Conservation (phyloP, 2,797 vertebrate genomes). For the Coluber constrictor region DNA sequence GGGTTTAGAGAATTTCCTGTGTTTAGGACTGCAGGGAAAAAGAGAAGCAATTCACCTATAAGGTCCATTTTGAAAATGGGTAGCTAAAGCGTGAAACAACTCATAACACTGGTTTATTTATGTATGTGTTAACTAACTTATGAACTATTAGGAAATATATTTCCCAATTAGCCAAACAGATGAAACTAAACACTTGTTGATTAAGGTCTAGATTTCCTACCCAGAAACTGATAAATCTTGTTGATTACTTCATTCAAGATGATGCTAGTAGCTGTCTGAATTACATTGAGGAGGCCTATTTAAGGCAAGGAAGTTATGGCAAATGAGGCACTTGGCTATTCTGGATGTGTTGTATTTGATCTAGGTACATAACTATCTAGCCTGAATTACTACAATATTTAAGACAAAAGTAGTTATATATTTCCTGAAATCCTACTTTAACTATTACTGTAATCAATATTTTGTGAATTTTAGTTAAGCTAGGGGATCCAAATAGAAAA, state of each 20-base stretch:
- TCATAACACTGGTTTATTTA: background rate
- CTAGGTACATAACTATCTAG: background rate
- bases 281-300: background rate
- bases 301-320: background rate
- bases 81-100: background rate
- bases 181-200: background rate
- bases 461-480: background rate
- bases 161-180: background rate
- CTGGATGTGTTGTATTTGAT: background rate
- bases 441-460: background rate
- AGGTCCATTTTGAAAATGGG: background rate
- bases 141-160: background rate
- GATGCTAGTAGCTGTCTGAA: background rate
- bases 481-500: background rate
- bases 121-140: background rate
- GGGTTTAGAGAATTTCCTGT: background rate
- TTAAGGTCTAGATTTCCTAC: background rate
- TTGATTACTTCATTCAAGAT: background rate
- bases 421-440: background rate
- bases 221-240: background rate
- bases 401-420: background rate
- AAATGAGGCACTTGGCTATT: background rate
- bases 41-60: background rate
- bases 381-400: background rate
- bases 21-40: background rate